Evolutionary conservation across 1,140 invertebrate genomes (phyloP), one percentile per base, ranked within the genome.

Genomic region (Cotesia vestalis): DNA sequence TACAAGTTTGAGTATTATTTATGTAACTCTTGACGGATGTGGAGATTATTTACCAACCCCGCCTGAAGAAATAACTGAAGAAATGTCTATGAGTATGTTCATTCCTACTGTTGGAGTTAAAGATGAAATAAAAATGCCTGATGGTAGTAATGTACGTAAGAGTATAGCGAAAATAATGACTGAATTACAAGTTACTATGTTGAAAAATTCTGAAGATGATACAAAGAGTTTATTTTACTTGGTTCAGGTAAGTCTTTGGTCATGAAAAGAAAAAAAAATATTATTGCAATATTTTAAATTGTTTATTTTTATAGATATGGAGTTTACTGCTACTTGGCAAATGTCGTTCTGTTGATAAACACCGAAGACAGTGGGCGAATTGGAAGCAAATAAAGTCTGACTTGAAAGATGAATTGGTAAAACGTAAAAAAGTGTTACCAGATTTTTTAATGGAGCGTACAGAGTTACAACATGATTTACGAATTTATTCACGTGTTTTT

Each of bases 171-270:
- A 89, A 59, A 78, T 87, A 3, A 86, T 92, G 71, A 83, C 86
- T 14, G 77, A 81, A 66, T 78, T 93, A 3, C 89, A 92, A 75
- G 83, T 85, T 53, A 87, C 88, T 73, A 87, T 94, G 74, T 80
- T 92, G n/a, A 82, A 87, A 51, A 85, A 87, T 59, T 85, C 86
- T 68, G 91, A 93, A 81, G 93, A 95, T 81, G 92, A 96, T 81
- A 94, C 92, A 0, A 93, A 93, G 77, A 91, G 92, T 72, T 87
- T 94, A 34, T 87, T 88, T 72, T 82, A 84, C 71, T 81, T 95
- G 20, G 88, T 92, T 62, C 82, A 82, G 75, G 89, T 89, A 81
- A 75, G 75, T 82, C 72, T 69, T 66, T 38, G 6, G 40, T 46
- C 1, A 46, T 46, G 6, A 6, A 46, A 46, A 46, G 6, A 46